Conservation (phyloP, 2,797 vertebrate genomes). For the Falco naumanni region DNA sequence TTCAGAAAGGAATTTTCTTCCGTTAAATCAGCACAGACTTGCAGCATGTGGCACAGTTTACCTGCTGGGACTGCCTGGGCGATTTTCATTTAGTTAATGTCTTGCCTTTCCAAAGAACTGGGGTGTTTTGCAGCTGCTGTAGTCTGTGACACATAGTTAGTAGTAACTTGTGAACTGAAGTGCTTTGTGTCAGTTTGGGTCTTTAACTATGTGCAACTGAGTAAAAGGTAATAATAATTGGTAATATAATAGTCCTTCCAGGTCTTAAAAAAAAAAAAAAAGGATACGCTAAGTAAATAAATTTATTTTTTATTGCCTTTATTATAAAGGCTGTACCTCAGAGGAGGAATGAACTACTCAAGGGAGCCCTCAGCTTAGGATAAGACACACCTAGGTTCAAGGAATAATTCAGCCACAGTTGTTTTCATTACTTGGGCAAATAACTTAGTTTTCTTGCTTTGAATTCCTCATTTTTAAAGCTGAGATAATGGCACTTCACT, state of each 20-base stretch:
- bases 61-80: neutral
- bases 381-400: neutral
- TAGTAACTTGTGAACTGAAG: neutral
- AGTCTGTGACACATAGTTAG: neutral
- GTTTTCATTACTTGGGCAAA: neutral
- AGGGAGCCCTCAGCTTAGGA: neutral
- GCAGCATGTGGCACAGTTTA: neutral
- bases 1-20: neutral
- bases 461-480: neutral
- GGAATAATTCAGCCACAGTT: neutral
- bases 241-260: neutral
- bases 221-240: neutral
- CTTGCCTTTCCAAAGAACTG: neutral
- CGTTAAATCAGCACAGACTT: neutral
- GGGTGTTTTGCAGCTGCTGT: neutral
- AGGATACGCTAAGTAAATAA: neutral
- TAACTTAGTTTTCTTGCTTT: neutral
- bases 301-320: neutral
- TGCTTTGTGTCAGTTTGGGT: neutral
- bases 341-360: neutral
- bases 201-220: neutral
- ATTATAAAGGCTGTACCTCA: neutral
- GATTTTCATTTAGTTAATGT: neutral
- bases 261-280: neutral
- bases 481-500: neutral